Evolutionary conservation across 53 echinoderm and acorn worm species (phyloP).

Genomic region (Stichopus horrens): DNA sequence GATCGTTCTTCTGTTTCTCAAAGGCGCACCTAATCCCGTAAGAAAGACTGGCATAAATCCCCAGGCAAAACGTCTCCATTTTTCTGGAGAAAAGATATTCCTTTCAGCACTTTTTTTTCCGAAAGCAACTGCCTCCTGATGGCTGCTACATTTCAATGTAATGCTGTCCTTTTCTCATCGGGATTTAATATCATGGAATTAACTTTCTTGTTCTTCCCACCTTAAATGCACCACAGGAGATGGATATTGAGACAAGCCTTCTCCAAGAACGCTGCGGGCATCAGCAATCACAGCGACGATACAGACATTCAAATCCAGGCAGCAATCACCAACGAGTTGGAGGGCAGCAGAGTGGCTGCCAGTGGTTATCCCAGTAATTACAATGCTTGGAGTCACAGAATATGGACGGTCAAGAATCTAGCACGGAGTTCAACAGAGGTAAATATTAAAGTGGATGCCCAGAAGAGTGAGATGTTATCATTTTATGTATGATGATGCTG

Average conservation of each 20-base stretch:
- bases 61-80: no score
- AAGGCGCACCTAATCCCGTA: no score
- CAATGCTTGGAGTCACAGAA: conserved; percentile 95
- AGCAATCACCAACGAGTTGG: background rate
- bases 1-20: no score
- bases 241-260: conserved; percentile 19
- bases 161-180: background rate
- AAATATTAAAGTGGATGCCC: background rate
- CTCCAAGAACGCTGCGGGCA: background rate
- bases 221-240: background rate
- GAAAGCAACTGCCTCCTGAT: no score
- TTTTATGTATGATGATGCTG: background rate
- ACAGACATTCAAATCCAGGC: background rate
- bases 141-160: no score
- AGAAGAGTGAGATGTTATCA: background rate
- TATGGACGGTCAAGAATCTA: conserved; percentile 81
- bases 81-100: no score
- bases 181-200: background rate
- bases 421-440: conserved; percentile 61
- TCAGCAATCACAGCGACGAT: background rate
- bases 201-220: background rate
- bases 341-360: conserved; percentile 45
- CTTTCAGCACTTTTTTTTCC: no score
- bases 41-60: no score
- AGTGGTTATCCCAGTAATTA: conserved; percentile 86